These are phyloP conservation scores for Hylaeus volcanicus DNA, from an alignment of 1,140 invertebrate species.

Conservation along the genomic window DNA sequence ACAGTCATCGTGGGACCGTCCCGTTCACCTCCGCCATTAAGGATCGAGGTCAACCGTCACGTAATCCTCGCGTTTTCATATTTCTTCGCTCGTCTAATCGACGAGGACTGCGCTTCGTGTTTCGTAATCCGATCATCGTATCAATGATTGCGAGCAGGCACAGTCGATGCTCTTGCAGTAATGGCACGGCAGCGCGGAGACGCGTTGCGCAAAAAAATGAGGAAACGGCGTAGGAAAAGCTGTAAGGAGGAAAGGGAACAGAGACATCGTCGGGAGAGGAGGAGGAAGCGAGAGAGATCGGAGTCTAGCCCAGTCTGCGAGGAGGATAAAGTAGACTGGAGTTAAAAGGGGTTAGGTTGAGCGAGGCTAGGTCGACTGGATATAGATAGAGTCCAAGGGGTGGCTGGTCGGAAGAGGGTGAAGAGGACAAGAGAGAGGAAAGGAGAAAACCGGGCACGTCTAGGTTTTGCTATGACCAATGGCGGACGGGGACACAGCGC, in stretches of 20 bases:
- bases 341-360: constrained; percentile 44
- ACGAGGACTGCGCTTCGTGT: background rate
- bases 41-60: constrained; percentile 62
- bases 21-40: constrained; percentile 62
- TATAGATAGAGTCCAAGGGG: constrained; percentile 54
- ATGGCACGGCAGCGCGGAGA: constrained; percentile 49
- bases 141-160: constrained; percentile 15
- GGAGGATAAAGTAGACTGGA: constrained; percentile 39
- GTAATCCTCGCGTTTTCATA: constrained; percentile 25
- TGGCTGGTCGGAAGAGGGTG: constrained; percentile 52
- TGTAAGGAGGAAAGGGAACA: constrained; percentile 23
- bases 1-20: constrained; percentile 75
- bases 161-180: constrained; percentile 45
- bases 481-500: constrained; percentile 77
- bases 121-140: background rate
- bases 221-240: constrained; percentile 46
- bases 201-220: constrained; percentile 52
- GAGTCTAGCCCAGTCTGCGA: constrained; percentile 11
- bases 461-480: constrained; percentile 79
- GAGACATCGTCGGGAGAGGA: constrained; percentile 35
- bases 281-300: constrained; percentile 23
- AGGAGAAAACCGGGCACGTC: constrained; percentile 70
- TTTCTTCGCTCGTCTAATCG: background rate
- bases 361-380: constrained; percentile 43
- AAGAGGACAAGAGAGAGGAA: constrained; percentile 46